A percentile compares a stretch with the other conserved stretches of the same genome.
These are phyloP conservation scores for Galerucella calmariensis DNA, from an alignment of 2,888 invertebrate species.

Conservation along the genomic window DNA sequence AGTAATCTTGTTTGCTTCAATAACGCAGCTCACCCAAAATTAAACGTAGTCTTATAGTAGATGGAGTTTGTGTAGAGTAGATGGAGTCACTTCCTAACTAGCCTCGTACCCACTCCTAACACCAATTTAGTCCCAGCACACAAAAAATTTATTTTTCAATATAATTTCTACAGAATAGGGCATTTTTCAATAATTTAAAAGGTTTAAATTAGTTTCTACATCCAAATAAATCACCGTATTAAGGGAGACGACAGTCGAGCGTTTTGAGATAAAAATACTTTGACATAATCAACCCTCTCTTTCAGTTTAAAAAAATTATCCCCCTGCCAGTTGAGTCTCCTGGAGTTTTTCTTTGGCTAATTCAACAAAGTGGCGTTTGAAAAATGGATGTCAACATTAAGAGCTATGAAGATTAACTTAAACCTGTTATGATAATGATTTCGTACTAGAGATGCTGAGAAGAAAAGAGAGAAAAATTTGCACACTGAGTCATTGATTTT, in stretches of 20 bases:
- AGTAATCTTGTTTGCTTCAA: no score
- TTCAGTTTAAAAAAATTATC: neutral
- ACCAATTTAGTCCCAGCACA: no score
- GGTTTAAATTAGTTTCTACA: neutral
- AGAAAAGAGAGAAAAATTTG: no score
- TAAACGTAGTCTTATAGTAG: no score
- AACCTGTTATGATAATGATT: constrained; percentile 51
- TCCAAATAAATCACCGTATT: neutral
- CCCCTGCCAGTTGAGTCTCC: constrained; percentile 1
- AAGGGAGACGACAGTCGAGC: neutral
- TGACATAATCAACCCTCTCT: neutral
- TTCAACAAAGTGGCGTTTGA: constrained; percentile 40
- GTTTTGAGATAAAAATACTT: constrained; percentile 2
- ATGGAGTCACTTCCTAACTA: no score
- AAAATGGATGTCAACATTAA: constrained; percentile 44
- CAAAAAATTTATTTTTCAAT: no score
- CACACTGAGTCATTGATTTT: no score
- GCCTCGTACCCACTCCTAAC: no score
- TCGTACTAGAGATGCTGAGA: neutral
- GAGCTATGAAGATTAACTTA: constrained; percentile 49
- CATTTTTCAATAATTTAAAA: neutral
- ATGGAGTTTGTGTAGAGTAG: no score
- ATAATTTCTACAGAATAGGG: neutral
- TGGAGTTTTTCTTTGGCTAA: constrained; percentile 33
- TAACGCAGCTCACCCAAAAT: no score